These are phyloP conservation scores for Cyprinodon brontotheroides DNA, from an alignment of 2,113 vertebrate genomes.

Conservation along the genomic window DNA sequence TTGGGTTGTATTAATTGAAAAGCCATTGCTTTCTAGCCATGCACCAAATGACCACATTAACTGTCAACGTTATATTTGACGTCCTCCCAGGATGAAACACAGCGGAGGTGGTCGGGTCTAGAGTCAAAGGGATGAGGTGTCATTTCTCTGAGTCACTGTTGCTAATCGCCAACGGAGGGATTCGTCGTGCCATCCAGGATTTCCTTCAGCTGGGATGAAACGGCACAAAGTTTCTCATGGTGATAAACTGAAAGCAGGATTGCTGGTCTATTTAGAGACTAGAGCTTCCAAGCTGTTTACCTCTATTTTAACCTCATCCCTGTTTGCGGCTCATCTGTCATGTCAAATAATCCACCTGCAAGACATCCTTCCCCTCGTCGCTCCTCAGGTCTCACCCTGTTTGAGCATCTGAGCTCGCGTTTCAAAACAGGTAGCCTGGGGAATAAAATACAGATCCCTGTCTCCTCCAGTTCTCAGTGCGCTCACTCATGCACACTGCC, in stretches of 20 bases:
- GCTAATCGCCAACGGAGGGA: conserved; percentile 57
- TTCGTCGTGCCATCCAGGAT: conserved; percentile 51
- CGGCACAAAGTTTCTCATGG: conserved; percentile 20
- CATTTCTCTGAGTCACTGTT: conserved; percentile 39
- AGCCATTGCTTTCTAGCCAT: conserved; percentile 69
- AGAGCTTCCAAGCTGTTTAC: conserved; percentile 50
- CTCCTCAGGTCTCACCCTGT: conserved; percentile 52
- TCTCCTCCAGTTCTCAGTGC: conserved; percentile 55
- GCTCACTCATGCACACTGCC: conserved; percentile 41
- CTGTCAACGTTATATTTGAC: conserved; percentile 72
- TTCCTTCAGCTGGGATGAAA: conserved; percentile 41
- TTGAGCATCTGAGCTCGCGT: conserved; percentile 47
- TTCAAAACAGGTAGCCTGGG: conserved; percentile 48
- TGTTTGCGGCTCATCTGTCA: conserved; percentile 51
- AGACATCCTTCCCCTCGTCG: conserved; percentile 59
- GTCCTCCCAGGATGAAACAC: conserved; percentile 57
- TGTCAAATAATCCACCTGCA: conserved; percentile 45
- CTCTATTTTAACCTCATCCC: conserved; percentile 50
- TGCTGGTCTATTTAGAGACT: conserved; percentile 55
- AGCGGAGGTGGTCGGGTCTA: conserved; percentile 61
- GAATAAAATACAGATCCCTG: conserved; percentile 71
- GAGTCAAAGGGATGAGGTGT: conserved; percentile 67
- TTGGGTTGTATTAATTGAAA: conserved; percentile 74
- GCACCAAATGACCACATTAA: conserved; percentile 74
- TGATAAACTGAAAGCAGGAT: conserved; percentile 35